A percentile compares a stretch with the other conserved stretches of the same genome.
Conservation (phyloP, 2,888 invertebrate genomes). For the Acleris cristana region DNA sequence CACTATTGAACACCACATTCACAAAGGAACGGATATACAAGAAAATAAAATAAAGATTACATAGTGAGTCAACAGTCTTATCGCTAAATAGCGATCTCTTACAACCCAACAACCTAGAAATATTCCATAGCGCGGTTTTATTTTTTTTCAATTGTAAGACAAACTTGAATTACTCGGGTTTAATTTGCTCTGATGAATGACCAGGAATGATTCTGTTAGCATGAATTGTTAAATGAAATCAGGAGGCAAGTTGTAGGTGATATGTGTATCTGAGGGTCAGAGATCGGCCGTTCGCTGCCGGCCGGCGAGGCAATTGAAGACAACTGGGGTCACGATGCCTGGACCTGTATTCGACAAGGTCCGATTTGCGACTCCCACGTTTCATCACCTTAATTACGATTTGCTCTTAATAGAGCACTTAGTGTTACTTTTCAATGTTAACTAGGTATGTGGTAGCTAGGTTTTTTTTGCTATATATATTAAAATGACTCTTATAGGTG, state of each 20-base stretch:
- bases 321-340: constrained; percentile 67
- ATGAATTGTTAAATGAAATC: constrained; percentile 48
- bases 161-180: neutral
- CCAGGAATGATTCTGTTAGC: constrained; percentile 9
- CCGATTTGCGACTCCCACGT: constrained; percentile 68
- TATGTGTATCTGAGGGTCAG: constrained; percentile 73
- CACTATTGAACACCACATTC: too few relatives aligned
- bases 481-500: too few relatives aligned
- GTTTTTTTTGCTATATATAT: neutral
- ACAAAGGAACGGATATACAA: too few relatives aligned
- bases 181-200: constrained; percentile 16
- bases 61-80: too few relatives aligned
- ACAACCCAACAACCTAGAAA: too few relatives aligned
- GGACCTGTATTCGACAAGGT: constrained; percentile 64
- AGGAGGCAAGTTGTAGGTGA: constrained; percentile 57
- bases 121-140: neutral
- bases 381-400: constrained; percentile 44
- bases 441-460: neutral
- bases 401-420: constrained; percentile 32
- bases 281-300: constrained; percentile 74
- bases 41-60: too few relatives aligned
- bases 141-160: too few relatives aligned
- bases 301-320: constrained; percentile 68
- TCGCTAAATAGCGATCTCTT: too few relatives aligned
- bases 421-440: constrained; percentile 7